Evolutionary conservation across 2,888 invertebrate genomes (phyloP).

Genomic region (Caenorhabditis sinica): DNA sequence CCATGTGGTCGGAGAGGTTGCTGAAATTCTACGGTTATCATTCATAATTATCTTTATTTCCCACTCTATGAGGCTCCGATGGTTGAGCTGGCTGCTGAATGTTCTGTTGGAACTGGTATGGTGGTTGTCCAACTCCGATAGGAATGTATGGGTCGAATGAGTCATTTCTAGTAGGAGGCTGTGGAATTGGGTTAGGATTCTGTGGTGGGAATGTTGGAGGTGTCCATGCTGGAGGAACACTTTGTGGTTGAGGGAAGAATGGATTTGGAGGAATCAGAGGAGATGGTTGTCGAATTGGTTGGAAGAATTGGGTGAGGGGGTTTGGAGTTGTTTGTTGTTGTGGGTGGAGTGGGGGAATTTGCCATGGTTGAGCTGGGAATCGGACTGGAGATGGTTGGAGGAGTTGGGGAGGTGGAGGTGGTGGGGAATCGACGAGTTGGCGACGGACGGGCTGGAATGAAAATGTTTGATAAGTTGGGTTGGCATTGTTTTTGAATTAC

Average conservation of each 20-base stretch:
- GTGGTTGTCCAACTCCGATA: constrained; percentile 47
- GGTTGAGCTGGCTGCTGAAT: constrained; percentile 11
- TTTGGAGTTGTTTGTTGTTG: constrained; percentile 54
- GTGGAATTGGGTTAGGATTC: constrained; percentile 56
- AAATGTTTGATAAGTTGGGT: background rate
- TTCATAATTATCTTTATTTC: background rate
- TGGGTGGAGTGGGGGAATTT: constrained; percentile 75
- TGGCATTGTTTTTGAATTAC: background rate
- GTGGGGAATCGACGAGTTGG: constrained; percentile 22
- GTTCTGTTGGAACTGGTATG: constrained; percentile 49
- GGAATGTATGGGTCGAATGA: constrained; percentile 60
- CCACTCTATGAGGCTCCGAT: constrained; percentile 45
- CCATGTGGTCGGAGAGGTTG: constrained; percentile 40
- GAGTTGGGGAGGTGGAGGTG: constrained; percentile 15
- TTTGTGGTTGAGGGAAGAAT: constrained; percentile 58
- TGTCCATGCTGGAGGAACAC: constrained; percentile 30
- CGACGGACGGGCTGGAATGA: constrained; percentile 38
- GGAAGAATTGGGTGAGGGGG: constrained; percentile 57
- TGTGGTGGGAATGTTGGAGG: constrained; percentile 44
- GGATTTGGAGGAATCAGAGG: constrained; percentile 53
- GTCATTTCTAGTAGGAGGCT: constrained; percentile 33
- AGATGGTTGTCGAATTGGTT: constrained; percentile 39
- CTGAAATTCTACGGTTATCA: constrained; percentile 16
- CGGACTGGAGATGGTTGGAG: constrained; percentile 64
- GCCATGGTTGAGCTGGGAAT: constrained; percentile 80